These are phyloP conservation scores for Sander vitreus DNA, from an alignment of 2,113 vertebrate genomes.

Conservation along the genomic window DNA sequence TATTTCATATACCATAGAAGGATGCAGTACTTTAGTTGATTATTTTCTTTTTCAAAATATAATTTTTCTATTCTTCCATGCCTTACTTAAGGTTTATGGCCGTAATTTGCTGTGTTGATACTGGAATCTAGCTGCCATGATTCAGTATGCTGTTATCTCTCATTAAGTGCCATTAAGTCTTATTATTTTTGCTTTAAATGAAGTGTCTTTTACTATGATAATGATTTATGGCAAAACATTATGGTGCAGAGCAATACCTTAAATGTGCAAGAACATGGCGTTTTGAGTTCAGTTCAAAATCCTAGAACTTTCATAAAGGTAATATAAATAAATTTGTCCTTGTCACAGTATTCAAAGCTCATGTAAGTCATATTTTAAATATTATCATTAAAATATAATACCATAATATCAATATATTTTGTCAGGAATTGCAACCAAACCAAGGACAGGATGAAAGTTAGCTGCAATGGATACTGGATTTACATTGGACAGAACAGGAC, in stretches of 20 bases:
- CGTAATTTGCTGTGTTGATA: constrained; percentile 64
- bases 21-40: not conserved
- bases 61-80: constrained; percentile 17
- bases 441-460: not conserved
- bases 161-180: constrained; percentile 59
- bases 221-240: constrained; percentile 35
- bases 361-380: not conserved
- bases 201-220: constrained; percentile 20
- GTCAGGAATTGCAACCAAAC: not conserved
- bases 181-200: constrained; percentile 33
- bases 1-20: constrained; percentile 36
- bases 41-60: not conserved
- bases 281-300: constrained; percentile 17
- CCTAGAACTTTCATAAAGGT: not conserved
- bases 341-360: constrained; percentile 25
- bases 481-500: not conserved
- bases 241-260: not conserved
- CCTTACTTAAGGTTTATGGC: constrained; percentile 42
- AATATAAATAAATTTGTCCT: constrained; percentile 30
- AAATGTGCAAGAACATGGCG: not conserved
- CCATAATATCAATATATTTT: not conserved
- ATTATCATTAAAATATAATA: not conserved
- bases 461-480: not conserved
- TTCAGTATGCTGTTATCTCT: constrained; percentile 41
- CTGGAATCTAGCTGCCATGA: constrained; percentile 43